A percentile compares a stretch with the other conserved stretches of the same genome.
Conservation (phyloP, 1,140 invertebrate genomes). For the Sycobia sp. region DNA sequence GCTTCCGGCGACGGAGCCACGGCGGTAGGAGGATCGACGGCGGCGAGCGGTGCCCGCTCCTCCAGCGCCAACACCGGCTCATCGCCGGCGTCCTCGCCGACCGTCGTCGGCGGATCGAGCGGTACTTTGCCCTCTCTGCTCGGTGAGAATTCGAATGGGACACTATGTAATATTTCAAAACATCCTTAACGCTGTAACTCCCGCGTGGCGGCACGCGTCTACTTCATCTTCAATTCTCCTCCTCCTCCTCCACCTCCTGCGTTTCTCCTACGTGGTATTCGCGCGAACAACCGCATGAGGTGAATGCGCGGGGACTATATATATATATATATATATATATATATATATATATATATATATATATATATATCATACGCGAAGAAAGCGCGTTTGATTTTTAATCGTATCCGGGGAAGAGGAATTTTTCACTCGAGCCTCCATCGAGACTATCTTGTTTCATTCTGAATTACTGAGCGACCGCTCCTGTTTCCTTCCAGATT, state of each 20-base stretch:
- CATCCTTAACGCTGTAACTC: conserved; percentile 1
- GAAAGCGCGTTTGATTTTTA: not conserved
- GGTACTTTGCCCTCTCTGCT: conserved; percentile 51
- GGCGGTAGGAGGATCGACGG: conserved; percentile 39
- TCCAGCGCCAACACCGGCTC: conserved; percentile 36
- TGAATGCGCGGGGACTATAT: too few species aligned
- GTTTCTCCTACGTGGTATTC: not conserved
- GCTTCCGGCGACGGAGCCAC: conserved; percentile 44
- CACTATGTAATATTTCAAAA: conserved; percentile 29
- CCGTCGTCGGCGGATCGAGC: conserved; percentile 42
- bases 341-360: too few species aligned
- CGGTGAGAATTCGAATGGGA: conserved; percentile 45
- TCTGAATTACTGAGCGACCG: not conserved
- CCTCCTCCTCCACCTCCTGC: not conserved
- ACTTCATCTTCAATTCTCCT: not conserved
- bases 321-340: too few species aligned
- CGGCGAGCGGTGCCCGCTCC: conserved; percentile 4
- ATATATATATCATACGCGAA: too few species aligned
- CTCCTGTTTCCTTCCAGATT: too few species aligned
- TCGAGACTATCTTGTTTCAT: not conserved
- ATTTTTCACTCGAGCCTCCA: conserved; percentile 6
- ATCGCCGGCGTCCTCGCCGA: not conserved
- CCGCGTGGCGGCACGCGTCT: not conserved
- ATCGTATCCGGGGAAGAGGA: not conserved
- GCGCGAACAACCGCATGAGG: too few species aligned